phyloP scores from a whole-genome alignment of 2,113 vertebrate genomes.

The Chiloscyllium plagiosum region DNA sequence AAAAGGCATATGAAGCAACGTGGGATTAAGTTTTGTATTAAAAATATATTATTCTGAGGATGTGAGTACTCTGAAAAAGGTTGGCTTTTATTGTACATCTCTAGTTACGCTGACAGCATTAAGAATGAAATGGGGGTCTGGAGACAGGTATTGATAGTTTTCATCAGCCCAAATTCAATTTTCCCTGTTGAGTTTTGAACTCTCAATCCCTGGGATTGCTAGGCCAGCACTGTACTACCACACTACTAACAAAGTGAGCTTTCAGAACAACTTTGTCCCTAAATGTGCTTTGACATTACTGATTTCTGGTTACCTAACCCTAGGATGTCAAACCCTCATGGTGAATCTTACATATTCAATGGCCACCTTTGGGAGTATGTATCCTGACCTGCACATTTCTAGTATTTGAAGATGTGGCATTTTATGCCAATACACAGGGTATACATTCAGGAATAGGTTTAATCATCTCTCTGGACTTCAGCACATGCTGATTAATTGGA shows the following conservation, averaged over 20 bases:
- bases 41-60: background rate
- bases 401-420: background rate
- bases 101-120: background rate
- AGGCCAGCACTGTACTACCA: background rate
- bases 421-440: background rate
- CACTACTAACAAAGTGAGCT: background rate
- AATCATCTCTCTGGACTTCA: background rate
- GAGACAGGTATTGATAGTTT: background rate
- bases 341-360: background rate
- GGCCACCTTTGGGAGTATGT: background rate
- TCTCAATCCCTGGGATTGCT: background rate
- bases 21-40: background rate
- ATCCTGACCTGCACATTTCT: background rate
- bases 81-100: background rate
- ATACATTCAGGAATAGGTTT: background rate
- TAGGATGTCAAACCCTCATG: background rate
- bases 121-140: background rate
- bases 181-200: background rate
- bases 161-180: background rate
- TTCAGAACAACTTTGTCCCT: background rate
- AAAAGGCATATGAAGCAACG: background rate
- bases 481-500: background rate
- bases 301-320: background rate
- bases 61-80: too few relatives aligned
- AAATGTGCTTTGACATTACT: background rate